Conservation (phyloP, 2,797 vertebrate genomes). For the Acanthurus lineatus region DNA sequence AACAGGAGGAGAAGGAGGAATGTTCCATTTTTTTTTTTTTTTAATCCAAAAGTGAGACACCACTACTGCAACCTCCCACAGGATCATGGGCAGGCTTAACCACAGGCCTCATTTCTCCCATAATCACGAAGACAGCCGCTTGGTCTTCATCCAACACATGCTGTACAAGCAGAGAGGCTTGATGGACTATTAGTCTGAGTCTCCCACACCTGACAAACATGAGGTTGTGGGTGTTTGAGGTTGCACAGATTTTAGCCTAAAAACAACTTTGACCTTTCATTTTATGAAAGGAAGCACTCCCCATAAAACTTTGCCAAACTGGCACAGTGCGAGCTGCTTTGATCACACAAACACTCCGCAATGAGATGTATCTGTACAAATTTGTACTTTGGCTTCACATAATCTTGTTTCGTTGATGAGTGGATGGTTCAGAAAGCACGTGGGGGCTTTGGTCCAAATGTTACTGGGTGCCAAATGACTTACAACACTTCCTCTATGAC, state of each 20-base stretch:
- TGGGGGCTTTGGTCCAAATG: conserved; percentile 49
- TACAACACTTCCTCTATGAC: conserved; percentile 49
- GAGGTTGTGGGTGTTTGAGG: conserved; percentile 47
- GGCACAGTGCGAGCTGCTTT: conserved; percentile 9
- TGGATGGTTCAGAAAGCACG: conserved; percentile 22
- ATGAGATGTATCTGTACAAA: conserved; percentile 45
- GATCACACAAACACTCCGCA: conserved; percentile 29
- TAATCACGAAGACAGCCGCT: conserved; percentile 68
- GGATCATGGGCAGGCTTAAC: conserved; percentile 77
- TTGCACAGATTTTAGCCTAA: conserved; percentile 47
- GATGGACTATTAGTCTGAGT: conserved; percentile 43
- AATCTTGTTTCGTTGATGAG: conserved; percentile 30
- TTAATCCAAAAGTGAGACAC: conserved; percentile 70
- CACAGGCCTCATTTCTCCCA: conserved; percentile 70
- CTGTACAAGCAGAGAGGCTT: conserved; percentile 36
- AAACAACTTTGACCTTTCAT: conserved; percentile 53
- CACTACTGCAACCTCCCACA: conserved; percentile 68
- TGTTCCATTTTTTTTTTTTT: conserved; percentile 56
- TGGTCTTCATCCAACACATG: conserved; percentile 63
- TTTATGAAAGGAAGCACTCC: conserved; percentile 45
- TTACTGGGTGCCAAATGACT: conserved; percentile 39
- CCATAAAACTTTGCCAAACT: conserved; percentile 48
- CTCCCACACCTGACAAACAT: conserved; percentile 64
- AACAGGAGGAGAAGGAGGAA: conserved; percentile 62
- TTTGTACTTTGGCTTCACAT: conserved; percentile 45